These are phyloP conservation scores for Hydrocynus forskahlii DNA, from an alignment of 2,797 vertebrate genomes.

Conservation along the genomic window DNA sequence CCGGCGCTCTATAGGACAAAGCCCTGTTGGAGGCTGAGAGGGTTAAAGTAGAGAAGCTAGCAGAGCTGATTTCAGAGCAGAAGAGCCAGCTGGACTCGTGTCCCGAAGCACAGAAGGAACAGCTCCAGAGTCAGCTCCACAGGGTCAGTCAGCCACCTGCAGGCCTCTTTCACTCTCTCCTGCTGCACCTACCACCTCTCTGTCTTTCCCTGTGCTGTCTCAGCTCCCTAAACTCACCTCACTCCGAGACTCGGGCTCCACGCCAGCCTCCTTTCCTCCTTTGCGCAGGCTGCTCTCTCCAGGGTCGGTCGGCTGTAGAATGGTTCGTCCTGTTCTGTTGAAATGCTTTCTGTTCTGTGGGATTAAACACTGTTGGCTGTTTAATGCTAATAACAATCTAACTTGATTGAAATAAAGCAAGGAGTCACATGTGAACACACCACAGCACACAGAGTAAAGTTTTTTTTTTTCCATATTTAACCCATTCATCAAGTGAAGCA, in stretches of 20 bases:
- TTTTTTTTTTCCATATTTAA: too few relatives aligned
- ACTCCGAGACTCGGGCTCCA: neutral
- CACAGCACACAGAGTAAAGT: too few relatives aligned
- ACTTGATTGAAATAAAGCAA: too few relatives aligned
- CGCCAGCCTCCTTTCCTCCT: neutral
- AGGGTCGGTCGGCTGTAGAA: neutral
- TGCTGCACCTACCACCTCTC: neutral
- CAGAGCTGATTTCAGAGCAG: slow-evolving; percentile 86
- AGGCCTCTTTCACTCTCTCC: neutral
- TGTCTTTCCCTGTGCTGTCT: neutral
- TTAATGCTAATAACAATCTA: too few relatives aligned
- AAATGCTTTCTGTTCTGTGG: neutral
- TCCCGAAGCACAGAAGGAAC: slow-evolving; percentile 88
- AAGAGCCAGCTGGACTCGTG: slow-evolving; percentile 89
- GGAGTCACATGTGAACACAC: too few relatives aligned
- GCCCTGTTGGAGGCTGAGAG: slow-evolving; percentile 87
- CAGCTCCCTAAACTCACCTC: neutral
- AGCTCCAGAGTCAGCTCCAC: slow-evolving; percentile 86
- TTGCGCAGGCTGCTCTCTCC: slow-evolving; percentile 4
- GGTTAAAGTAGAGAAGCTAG: slow-evolving; percentile 87
- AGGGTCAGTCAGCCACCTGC: slow-evolving; percentile 73
- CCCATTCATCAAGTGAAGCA: too few relatives aligned
- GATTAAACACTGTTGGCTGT: too few relatives aligned
- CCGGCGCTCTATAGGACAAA: slow-evolving; percentile 78
- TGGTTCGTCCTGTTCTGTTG: neutral